Base-by-base conservation (phyloP, 2,888 invertebrate species). In the Hirtodrosophila cameraria region DNA sequence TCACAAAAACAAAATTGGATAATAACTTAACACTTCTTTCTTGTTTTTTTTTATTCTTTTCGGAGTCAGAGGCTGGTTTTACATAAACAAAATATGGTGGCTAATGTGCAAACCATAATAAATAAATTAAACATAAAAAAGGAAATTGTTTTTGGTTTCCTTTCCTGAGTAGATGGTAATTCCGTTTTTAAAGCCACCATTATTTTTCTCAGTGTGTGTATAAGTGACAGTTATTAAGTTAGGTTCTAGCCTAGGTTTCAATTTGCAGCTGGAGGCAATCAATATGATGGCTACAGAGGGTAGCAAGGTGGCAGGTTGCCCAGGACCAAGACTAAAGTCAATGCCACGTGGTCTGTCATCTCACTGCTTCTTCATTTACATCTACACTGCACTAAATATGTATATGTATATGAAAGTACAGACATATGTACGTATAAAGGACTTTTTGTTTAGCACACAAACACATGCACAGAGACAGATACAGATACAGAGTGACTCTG, bases 361-460 rank as follows among this genome's bases (percentile, higher is more conserved):
- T 36, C 8, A n/a, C n/a, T 20, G 23, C 20, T 49, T 25, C 41
- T 55, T 33, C 53, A 49, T 42, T 48, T 62, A 23, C 45, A 42
- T 50, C 20, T 33, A 31, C 27, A 27, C 54, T 49, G 53, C 48
- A 45, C 53, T 66, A 30, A 35, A 46, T 48, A 66, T 53, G 52
- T 52, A 66, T 52, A 38, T 9, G 36, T 5, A 31, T 5, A 16
- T 30, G 39, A n/a, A 66, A 59, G 52, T 52, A 66, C 59, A 38
- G n/a, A 45, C 8, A 31, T 5, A 16, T 30, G 39, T 15, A 43
- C 13, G 39, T 54, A 74, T 78, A 81, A 73, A 81, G 60, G 67
- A 59, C 64, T 61, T 61, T 75, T 76, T 76, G 80, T 76, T 79
- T 48, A 57, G 55, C 54, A 71, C 27, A 71, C 74, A 69, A 50